These are phyloP conservation scores for Cryptoprocta ferox DNA, from an alignment of 2,797 vertebrate species.

Conservation along the genomic window DNA sequence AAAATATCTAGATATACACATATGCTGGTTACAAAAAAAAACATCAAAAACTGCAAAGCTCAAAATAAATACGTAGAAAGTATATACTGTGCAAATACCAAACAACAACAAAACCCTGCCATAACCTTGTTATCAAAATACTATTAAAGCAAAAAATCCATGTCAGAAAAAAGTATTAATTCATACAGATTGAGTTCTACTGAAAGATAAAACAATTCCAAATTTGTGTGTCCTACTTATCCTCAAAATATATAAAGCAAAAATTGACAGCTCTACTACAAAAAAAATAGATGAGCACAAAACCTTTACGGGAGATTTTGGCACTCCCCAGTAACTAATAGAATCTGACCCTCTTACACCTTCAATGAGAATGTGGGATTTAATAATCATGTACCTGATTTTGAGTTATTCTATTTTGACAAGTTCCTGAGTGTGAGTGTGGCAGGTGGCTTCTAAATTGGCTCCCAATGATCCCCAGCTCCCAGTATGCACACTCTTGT, in stretches of 20 bases:
- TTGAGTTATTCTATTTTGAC: not conserved
- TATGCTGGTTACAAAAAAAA: not conserved
- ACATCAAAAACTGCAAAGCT: not conserved
- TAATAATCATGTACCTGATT: not conserved
- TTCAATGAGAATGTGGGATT: not conserved
- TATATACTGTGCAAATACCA: not conserved
- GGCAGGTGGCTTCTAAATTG: not conserved
- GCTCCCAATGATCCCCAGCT: not conserved
- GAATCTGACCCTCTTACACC: too few species aligned
- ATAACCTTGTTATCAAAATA: not conserved
- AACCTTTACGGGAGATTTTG: not conserved
- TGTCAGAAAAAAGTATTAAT: not conserved
- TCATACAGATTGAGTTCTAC: not conserved
- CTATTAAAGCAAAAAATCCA: not conserved
- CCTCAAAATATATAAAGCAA: not conserved
- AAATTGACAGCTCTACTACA: not conserved
- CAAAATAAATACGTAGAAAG: not conserved
- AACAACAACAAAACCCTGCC: not conserved
- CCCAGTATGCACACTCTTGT: not conserved
- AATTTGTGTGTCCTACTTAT: not conserved
- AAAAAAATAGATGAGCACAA: not conserved
- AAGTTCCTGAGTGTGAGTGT: too few species aligned
- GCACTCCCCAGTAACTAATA: not conserved
- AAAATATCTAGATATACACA: not conserved
- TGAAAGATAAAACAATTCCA: not conserved